Conservation (phyloP, 2,888 invertebrate genomes). For the Drosophila mayaguana region DNA sequence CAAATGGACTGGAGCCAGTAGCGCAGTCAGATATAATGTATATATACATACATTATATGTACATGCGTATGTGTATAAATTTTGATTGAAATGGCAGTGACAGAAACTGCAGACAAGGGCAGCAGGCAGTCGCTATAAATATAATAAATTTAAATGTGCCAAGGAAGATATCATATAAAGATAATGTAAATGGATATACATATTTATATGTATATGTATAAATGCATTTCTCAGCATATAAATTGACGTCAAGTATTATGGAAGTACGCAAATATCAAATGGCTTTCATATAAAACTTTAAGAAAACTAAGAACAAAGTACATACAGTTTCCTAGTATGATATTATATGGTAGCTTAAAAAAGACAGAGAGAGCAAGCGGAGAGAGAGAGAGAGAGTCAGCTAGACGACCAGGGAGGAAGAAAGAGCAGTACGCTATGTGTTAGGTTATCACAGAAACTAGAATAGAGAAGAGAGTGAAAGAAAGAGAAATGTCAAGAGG, state of each 20-base stretch:
- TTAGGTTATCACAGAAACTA: not conserved
- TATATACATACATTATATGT: slow-evolving; percentile 23
- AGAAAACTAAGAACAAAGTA: slow-evolving; percentile 15
- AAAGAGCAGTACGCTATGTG: not conserved
- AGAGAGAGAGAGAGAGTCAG: too few relatives aligned
- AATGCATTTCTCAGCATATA: slow-evolving; percentile 28
- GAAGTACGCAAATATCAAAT: slow-evolving; percentile 8
- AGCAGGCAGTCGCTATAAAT: slow-evolving; percentile 40
- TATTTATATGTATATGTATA: slow-evolving; percentile 13
- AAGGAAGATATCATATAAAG: slow-evolving; percentile 22
- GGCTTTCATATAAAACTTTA: not conserved
- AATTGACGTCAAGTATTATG: slow-evolving; percentile 23
- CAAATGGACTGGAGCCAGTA: slow-evolving; percentile 44
- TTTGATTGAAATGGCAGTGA: slow-evolving; percentile 69
- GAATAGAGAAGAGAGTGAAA: not conserved
- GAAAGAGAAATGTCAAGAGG: not conserved
- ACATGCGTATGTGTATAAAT: slow-evolving; percentile 30
- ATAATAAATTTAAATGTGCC: slow-evolving; percentile 48
- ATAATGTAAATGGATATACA: slow-evolving; percentile 6
- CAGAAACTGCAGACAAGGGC: slow-evolving; percentile 69
- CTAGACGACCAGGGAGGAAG: not conserved
- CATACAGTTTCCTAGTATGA: not conserved
- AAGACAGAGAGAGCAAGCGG: not conserved
- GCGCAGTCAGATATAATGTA: slow-evolving; percentile 8
- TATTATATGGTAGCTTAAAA: not conserved